These are phyloP conservation scores for Corythornis leucogaster DNA, from an alignment of 2,797 vertebrate species.

Conservation along the genomic window DNA sequence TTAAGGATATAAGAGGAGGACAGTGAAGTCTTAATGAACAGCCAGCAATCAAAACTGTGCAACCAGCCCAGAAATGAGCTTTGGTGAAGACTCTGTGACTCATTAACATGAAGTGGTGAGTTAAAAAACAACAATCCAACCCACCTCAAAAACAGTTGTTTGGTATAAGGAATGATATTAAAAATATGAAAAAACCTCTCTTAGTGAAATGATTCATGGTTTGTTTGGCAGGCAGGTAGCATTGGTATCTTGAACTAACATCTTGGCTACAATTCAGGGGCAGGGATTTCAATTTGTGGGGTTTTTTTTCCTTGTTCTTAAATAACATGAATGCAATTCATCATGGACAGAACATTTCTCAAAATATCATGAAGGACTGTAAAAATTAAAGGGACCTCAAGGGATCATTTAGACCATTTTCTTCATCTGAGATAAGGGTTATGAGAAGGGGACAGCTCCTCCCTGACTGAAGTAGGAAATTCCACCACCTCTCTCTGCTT, in stretches of 20 bases:
- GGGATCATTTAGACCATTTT: neutral
- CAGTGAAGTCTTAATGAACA: neutral
- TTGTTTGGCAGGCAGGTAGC: neutral
- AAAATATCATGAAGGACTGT: neutral
- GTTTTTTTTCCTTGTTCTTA: neutral
- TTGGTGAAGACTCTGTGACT: neutral
- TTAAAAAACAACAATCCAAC: neutral
- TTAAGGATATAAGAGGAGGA: neutral
- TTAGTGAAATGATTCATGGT: neutral
- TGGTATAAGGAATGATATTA: neutral
- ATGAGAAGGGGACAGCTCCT: neutral
- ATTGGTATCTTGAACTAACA: neutral
- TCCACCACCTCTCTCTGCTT: neutral
- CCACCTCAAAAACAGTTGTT: neutral
- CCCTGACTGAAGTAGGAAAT: neutral
- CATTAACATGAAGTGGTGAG: neutral
- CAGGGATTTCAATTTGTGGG: neutral
- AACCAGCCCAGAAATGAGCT: neutral
- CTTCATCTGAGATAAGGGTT: neutral
- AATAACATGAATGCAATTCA: neutral
- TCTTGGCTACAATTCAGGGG: slow-evolving; percentile 3
- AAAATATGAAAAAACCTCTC: neutral
- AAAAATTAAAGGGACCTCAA: neutral
- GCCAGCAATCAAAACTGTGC: neutral
- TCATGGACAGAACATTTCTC: neutral